Conservation (phyloP, 2,797 vertebrate species). For the Geotrypetes seraphini region DNA sequence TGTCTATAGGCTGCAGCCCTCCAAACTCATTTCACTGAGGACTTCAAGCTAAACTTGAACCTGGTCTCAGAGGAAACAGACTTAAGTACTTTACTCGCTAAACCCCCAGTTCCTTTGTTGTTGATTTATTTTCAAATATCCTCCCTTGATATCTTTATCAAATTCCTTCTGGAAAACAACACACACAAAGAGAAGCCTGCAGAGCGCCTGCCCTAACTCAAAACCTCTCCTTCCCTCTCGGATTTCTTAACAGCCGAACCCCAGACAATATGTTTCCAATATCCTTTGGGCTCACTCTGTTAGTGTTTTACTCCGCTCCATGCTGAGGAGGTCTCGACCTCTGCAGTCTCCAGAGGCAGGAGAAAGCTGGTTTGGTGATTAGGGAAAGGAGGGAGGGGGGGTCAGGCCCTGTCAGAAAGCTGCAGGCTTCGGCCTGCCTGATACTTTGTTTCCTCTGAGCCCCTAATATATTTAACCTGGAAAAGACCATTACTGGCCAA, state of each 20-base stretch:
- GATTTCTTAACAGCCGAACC: constrained; percentile 64
- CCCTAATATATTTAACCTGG: constrained; percentile 60
- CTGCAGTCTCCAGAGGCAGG: constrained; percentile 59
- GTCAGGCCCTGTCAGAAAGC: constrained; percentile 46
- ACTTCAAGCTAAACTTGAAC: too few relatives aligned
- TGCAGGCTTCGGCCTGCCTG: constrained; percentile 33
- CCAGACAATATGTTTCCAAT: constrained; percentile 91
- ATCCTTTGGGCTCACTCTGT: constrained; percentile 75
- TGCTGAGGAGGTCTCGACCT: constrained; percentile 77
- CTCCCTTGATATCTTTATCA: constrained; percentile 42
- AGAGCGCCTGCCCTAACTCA: constrained; percentile 54
- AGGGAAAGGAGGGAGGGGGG: constrained; percentile 25
- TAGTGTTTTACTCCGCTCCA: constrained; percentile 68
- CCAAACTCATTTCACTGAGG: too few relatives aligned
- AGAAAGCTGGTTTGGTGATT: constrained; percentile 21
- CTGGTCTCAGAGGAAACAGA: too few relatives aligned
- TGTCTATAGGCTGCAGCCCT: too few relatives aligned
- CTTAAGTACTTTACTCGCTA: too few relatives aligned
- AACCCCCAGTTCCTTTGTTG: background rate
- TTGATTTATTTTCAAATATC: background rate
- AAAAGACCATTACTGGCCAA: constrained; percentile 35
- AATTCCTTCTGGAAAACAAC: constrained; percentile 33
- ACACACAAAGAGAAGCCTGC: constrained; percentile 9
- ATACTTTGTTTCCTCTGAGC: constrained; percentile 15
- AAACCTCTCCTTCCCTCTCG: constrained; percentile 60